Evolutionary conservation across 2,113 vertebrate species (phyloP).

Genomic region (Periophthalmus modestus): DNA sequence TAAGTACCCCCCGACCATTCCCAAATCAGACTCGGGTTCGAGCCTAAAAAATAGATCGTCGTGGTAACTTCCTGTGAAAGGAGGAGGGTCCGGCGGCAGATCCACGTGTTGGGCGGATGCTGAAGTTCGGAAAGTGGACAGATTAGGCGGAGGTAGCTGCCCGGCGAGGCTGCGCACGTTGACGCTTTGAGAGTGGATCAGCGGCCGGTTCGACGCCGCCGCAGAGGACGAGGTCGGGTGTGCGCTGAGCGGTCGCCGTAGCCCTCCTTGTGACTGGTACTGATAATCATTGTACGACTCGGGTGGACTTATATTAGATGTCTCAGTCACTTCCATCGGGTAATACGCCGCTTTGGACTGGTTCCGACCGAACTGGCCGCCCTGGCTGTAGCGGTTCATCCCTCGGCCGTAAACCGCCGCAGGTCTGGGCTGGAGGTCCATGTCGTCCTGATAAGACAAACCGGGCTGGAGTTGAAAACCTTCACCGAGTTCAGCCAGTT

Average conservation of each 20-base stretch:
- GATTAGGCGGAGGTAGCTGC: slow-evolving; percentile 81
- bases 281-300: slow-evolving; percentile 38
- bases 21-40: slow-evolving; percentile 84
- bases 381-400: slow-evolving; percentile 74
- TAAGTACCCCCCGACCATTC: slow-evolving; percentile 79
- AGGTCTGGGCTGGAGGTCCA: slow-evolving; percentile 69
- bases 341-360: slow-evolving; percentile 92
- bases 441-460: slow-evolving; percentile 70
- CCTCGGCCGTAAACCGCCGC: slow-evolving; percentile 76
- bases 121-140: slow-evolving; percentile 81
- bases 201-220: slow-evolving; percentile 81
- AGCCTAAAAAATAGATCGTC: slow-evolving; percentile 88
- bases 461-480: slow-evolving; percentile 84
- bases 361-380: slow-evolving; percentile 90
- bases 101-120: slow-evolving; percentile 92
- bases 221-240: slow-evolving; percentile 83
- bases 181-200: slow-evolving; percentile 90
- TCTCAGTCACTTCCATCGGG: slow-evolving; percentile 82
- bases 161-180: slow-evolving; percentile 87
- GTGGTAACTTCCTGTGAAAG: slow-evolving; percentile 76
- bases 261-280: slow-evolving; percentile 78
- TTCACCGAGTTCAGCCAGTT: slow-evolving; percentile 75
- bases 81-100: slow-evolving; percentile 85
- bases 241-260: slow-evolving; percentile 85
- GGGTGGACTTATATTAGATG: slow-evolving; percentile 80